A percentile compares a stretch with the other conserved stretches of the same genome.
Evolutionary conservation across 2,113 vertebrate species (phyloP).

Genomic region (Pteropus alecto): DNA sequence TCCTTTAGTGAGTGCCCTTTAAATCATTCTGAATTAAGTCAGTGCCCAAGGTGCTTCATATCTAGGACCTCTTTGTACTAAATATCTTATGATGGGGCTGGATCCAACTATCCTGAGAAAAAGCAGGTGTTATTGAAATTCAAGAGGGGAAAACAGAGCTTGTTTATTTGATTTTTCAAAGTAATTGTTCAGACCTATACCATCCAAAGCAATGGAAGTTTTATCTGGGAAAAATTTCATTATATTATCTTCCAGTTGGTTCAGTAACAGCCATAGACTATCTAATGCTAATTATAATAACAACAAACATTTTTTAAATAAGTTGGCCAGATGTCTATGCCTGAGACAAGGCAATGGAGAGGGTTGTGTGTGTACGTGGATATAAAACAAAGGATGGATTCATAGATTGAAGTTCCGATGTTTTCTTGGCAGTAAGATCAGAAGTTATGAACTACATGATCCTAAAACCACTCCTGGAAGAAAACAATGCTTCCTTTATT

Average conservation of each 20-base stretch:
- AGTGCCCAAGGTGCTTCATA: not conserved
- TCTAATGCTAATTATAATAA: slow-evolving; percentile 2
- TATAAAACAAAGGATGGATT: slow-evolving; percentile 39
- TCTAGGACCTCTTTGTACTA: not conserved
- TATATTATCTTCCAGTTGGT: not conserved
- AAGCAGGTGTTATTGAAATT: slow-evolving; percentile 26
- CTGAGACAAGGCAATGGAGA: not conserved
- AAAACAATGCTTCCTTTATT: slow-evolving; percentile 55
- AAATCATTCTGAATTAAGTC: slow-evolving; percentile 13
- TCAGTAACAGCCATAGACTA: not conserved
- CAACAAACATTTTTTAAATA: not conserved
- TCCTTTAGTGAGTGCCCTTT: not conserved
- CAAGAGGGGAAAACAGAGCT: not conserved
- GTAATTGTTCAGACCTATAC: slow-evolving; percentile 7
- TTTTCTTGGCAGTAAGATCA: slow-evolving; percentile 59
- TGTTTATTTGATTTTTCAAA: slow-evolving; percentile 35
- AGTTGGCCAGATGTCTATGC: not conserved
- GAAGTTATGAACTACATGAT: slow-evolving; percentile 54
- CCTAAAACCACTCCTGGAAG: slow-evolving; percentile 44
- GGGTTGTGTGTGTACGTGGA: not conserved
- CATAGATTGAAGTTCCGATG: slow-evolving; percentile 27
- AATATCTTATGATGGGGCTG: not conserved
- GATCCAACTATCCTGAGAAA: not conserved
- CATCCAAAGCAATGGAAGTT: slow-evolving; percentile 21
- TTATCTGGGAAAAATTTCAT: slow-evolving; percentile 40